Base-by-base conservation (phyloP, 1,140 invertebrate genomes). In the Cheumatopsyche charites region DNA sequence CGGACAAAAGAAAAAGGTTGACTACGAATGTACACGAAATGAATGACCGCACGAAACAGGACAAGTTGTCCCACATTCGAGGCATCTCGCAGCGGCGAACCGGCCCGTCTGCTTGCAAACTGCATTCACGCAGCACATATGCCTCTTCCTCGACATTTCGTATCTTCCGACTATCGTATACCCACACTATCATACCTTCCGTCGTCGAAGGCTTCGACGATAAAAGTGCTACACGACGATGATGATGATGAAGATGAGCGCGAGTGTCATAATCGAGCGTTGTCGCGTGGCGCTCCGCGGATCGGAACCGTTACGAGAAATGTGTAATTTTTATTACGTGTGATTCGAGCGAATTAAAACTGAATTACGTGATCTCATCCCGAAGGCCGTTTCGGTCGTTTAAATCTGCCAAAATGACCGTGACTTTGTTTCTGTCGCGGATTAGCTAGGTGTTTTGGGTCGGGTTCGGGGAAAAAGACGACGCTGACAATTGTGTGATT, bases 11-110 rank as follows among this genome's bases (percentile, higher is more conserved):
- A 47, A 47, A 47, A 47, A 47, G 43, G 43, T 47, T 47, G 43
- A 47, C 43, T 2, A 47, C 13, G 11, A 47, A 12, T 13, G 43
- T 47, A 15, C 15, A n/a, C 43, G 43, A 47, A 47, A 58, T 58
- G 55, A 58, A 58, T 58, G 55, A 58, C 62, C 23, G 42, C 23
- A 15, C 62, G 36, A 63, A 58, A 58, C 62, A 63, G 42, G 63
- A 67, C 42, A 67, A 21, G 63, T 67, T 67, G 63, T 42, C 63
- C 42, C 63, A 67, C 63, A 67, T 67, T 67, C 43, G 21, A 13
- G 45, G 63, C 17, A 49, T 47, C 63, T 67, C 36, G 63, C 36
- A 19, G 5, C 63, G 63, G 12, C n/a, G 25, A 67, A 21, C 63
- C 42, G 42, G 42, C 63, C 63, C 15, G 15, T 23, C 55, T 4